Percentiles rank a stretch among this genome's conserved stretches.
These are phyloP conservation scores for Lasius platythorax DNA, from an alignment of 2,888 invertebrate genomes.

Conservation along the genomic window DNA sequence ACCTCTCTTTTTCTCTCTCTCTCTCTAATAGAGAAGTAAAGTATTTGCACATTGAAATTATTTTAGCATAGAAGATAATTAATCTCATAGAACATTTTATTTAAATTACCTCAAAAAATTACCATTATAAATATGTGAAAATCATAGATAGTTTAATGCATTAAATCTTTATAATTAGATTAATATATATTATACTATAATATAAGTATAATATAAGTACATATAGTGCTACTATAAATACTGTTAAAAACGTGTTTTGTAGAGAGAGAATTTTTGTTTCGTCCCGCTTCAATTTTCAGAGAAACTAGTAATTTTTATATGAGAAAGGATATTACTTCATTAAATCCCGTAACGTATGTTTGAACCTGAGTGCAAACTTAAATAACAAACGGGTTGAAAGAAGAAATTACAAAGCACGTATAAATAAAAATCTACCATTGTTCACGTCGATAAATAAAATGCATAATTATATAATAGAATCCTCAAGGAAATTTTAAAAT, in stretches of 20 bases:
- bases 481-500: conserved; percentile 7
- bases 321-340: conserved; percentile 47
- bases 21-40: neutral
- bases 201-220: neutral
- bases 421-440: conserved; percentile 33
- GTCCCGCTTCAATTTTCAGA: conserved; percentile 26
- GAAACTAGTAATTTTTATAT: conserved; percentile 42
- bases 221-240: conserved; percentile 28
- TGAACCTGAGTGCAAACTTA: conserved; percentile 38
- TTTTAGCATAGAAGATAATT: neutral
- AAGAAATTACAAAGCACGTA: conserved; percentile 21
- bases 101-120: neutral
- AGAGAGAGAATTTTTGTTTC: conserved; percentile 32
- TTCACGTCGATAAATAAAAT: conserved; percentile 25
- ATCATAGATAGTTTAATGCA: conserved; percentile 26
- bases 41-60: neutral
- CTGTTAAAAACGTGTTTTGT: conserved; percentile 32
- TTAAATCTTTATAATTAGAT: conserved; percentile 25
- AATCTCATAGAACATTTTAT: neutral
- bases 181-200: conserved; percentile 16
- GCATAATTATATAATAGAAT: conserved; percentile 8
- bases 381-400: conserved; percentile 37
- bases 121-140: neutral
- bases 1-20: neutral
- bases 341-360: conserved; percentile 41